Base-by-base conservation (phyloP, 1,140 invertebrate genomes). In the Thaumatotibia leucotreta region DNA sequence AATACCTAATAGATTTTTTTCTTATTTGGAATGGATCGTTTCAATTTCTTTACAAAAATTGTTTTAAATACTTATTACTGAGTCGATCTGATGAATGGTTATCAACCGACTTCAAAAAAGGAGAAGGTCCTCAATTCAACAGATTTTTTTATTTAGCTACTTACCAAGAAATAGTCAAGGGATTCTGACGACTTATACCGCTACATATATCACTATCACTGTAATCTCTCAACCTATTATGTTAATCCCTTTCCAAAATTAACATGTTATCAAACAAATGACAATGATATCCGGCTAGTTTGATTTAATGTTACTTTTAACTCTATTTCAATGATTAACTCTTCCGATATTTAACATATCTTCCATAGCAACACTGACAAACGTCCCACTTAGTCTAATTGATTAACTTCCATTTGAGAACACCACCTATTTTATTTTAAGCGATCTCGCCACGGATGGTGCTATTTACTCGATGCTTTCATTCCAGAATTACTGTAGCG, bases 381-480 rank as follows among this genome's bases (percentile, higher is more conserved):
- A 58, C 24, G 27, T 31, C 23, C 52, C 52, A 58, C 52, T 58
- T 58, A 58, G 24, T 6, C 24, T 58, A 58, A 58, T 58, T 58
- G 52, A 58, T 58, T 31, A 58, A 58, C 52, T 31, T 58, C 52
- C 52, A 58, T 58, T 29, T 9, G 27, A 27, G n/a, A 20, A 45
- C 39, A 58, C 50, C 50, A 54, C 52, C 27, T 14, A 27, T 58
- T 58, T 58, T 58, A 27, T 58, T 58, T 58, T 58, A 58, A 58
- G 14, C 52, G 50, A 54, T 54, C 11, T 14, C 50, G 17, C 49
- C 9, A n/a, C 1, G 17, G 39, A 45, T 45, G 17, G 52, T 24
- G 52, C 52, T 58, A 27, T 58, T 58, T 31, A 27, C 52, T 27
- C 27, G 52, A 58, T 29, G 52, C 52, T 58, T 29, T 27, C 52